Evolutionary conservation across 2,888 invertebrate species (phyloP), one percentile per base, ranked within the genome.

Genomic region (Cheilosia grossa): DNA sequence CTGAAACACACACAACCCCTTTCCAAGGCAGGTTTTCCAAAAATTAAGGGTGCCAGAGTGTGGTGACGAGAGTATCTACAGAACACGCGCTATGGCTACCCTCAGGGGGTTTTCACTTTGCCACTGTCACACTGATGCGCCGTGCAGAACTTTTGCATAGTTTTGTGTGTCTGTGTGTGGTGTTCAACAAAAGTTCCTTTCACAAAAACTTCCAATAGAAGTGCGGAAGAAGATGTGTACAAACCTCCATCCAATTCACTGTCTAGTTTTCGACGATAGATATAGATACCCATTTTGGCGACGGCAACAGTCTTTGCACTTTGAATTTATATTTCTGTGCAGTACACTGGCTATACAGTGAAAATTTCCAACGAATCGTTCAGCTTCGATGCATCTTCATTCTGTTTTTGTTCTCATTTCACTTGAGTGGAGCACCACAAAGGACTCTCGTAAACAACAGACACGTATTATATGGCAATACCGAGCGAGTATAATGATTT

Each of bases 391-490:
- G 83, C 74, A 70, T 83, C 80, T 79, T 80, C 42, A 70, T 75
- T 80, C 21, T 70, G 87, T 70, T 88, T 90, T 90, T 90, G 90
- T 88, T 89, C 90, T 89, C 88, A 88, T 90, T 89, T 89, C 91
- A 90, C 89, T 90, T 90, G 91, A 91, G 89, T 91, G 88, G 67
- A 85, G 90, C 90, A 88, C 88, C 90, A 90, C 89, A 89, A 88
- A 89, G 89, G 82, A 86, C 81, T 24, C 67, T 59, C 47, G 42
- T 66, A 58, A 17, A 27, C 82, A 72, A 86, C 74, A 73, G 75
- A 64, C 73, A 73, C 70, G 7, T 6, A 51, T 80, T 72, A 54
- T 79, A 81, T 59, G 56, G 54, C 86, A 77, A 72, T 13, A 37
- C 37, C 13, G 13, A 37, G 37, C 4, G 66, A 75, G 59, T 49